Base-by-base conservation (phyloP, 2,113 vertebrate genomes). In the Nesospiza acunhae region DNA sequence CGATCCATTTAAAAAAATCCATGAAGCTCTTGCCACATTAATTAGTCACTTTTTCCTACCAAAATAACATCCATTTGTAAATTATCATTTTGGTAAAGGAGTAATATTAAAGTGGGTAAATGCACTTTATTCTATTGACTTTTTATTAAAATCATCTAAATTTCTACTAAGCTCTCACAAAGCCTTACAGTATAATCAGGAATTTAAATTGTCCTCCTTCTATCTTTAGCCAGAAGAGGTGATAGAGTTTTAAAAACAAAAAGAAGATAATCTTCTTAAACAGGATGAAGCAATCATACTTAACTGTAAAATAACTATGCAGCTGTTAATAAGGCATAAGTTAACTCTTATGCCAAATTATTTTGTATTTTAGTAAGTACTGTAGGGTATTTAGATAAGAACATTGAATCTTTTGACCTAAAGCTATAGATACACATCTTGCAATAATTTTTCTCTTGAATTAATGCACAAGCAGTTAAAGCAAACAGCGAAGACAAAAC, bases 231-330 rank as follows among this genome's bases (percentile, higher is more conserved):
- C 58, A 63, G 7, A 42, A 39, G 28, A 93, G 77, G 68, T 52
- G 64, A 85, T 26, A 91, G 21, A 73, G 56, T 82, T 93, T 90
- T 55, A 68, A 81, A 93, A 94, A 63, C 70, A 86, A 66, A 79
- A 87, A 55, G 67, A 92, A 73, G 24, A 89, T 74, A 64, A 93
- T 93, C 80, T 90, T 92, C 94, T 91, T 83, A 90, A 91, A 85
- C 13, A 81, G 17, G 49, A 96, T 11, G 4, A 94, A 77, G 76
- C 15, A 93, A 90, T 93, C 82, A 41, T 33, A 94, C 18, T 90
- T 56, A 78, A 47, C 66, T 90, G 55, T 52, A 83, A 85, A 87
- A 89, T 26, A 96, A 78, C 56, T 77, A 84, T 39, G 74, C 26
- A 88, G 39, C 44, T 89, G n/a, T 94, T 88, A 90, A 80, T 89